phyloP scores from a whole-genome alignment of 2,888 invertebrate genomes.

The Sepioteuthis lessoniana region DNA sequence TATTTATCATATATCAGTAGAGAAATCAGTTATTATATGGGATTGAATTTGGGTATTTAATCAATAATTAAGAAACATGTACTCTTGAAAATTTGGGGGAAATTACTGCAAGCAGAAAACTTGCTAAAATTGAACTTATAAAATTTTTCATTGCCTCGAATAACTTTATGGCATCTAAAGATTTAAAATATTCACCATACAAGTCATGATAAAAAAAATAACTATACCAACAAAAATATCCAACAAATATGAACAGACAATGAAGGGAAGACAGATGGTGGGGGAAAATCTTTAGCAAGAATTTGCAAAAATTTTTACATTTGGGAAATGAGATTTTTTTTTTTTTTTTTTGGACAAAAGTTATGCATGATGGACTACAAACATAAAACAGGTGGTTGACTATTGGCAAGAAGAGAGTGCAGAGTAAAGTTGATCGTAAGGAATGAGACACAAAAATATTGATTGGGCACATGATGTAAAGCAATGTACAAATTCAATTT shows the following conservation, averaged over 20 bases:
- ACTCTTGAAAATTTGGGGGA: too few species aligned
- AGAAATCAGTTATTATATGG: too few species aligned
- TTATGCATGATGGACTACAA: background rate
- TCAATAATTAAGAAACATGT: too few species aligned
- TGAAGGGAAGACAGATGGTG: background rate
- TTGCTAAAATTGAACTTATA: too few species aligned
- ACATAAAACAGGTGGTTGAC: background rate
- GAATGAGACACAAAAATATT: background rate
- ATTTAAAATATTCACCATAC: background rate
- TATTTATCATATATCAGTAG: too few species aligned
- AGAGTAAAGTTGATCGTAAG: background rate
- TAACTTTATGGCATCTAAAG: too few species aligned
- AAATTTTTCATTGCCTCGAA: too few species aligned
- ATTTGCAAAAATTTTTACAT: background rate
- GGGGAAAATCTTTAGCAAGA: background rate
- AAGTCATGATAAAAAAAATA: background rate
- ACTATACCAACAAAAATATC: background rate
- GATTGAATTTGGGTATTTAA: too few species aligned
- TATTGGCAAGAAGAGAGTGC: background rate
- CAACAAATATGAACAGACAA: background rate
- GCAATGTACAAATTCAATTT: background rate
- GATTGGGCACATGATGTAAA: background rate
- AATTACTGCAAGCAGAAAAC: too few species aligned
- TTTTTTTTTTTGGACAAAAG: background rate
- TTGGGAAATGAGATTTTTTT: background rate